Evolutionary conservation across 2,888 invertebrate species (phyloP).

Genomic region (Zeuzera pyrina): DNA sequence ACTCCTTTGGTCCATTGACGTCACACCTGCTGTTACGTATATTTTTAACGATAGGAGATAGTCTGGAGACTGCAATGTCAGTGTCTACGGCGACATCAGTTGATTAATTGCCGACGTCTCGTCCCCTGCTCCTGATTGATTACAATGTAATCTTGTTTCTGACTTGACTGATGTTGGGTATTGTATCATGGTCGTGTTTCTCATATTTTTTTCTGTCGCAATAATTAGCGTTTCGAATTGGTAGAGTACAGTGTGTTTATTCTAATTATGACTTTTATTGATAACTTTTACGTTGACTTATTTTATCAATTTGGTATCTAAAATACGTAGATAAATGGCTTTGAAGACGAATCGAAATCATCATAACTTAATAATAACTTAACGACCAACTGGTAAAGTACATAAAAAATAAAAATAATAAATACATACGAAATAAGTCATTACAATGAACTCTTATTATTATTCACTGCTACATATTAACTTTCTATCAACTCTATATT

Average conservation of each 20-base stretch:
- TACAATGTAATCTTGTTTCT: slow-evolving; percentile 66
- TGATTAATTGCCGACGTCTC: slow-evolving; percentile 60
- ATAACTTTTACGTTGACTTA: slow-evolving; percentile 8
- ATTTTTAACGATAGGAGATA: slow-evolving; percentile 26
- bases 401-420: no score
- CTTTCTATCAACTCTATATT: no score
- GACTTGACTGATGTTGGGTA: slow-evolving; percentile 56
- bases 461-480: no score
- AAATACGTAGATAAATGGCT: no score
- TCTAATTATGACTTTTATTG: background rate
- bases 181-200: slow-evolving; percentile 40
- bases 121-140: slow-evolving; percentile 52
- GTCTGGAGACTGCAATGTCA: slow-evolving; percentile 23
- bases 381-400: no score
- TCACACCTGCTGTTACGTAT: slow-evolving; percentile 14
- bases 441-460: no score
- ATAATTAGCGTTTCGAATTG: slow-evolving; percentile 23
- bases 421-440: no score
- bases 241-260: background rate
- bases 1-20: no score
- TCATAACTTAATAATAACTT: no score
- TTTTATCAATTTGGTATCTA: background rate
- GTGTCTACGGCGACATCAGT: slow-evolving; percentile 35
- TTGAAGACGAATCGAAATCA: no score
- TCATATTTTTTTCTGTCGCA: slow-evolving; percentile 27